phyloP scores from a whole-genome alignment of 1,140 invertebrate genomes.

The Drosophila yakuba region DNA sequence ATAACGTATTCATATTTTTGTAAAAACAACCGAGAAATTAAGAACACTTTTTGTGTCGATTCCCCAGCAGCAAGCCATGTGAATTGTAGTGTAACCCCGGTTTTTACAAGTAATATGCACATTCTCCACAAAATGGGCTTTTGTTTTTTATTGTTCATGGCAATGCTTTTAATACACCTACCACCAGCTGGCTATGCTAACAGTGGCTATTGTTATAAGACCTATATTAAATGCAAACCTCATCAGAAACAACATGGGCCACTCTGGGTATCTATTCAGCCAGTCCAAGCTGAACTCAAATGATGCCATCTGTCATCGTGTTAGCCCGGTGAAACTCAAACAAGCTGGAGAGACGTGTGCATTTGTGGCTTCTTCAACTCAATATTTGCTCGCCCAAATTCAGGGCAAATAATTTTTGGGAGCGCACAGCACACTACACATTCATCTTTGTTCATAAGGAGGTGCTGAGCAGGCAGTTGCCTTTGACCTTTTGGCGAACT shows the following conservation, averaged over 20 bases:
- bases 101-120: background rate
- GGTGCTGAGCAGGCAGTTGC: conserved; percentile 37
- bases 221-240: conserved; percentile 34
- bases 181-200: conserved; percentile 5
- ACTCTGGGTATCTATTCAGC: conserved; percentile 21
- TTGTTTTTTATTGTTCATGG: background rate
- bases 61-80: too few species aligned
- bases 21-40: too few species aligned
- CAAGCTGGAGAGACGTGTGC: conserved; percentile 33
- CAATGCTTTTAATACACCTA: conserved; percentile 4
- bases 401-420: conserved; percentile 42
- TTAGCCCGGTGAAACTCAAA: conserved; percentile 5
- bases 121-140: background rate
- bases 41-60: too few species aligned
- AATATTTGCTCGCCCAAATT: conserved; percentile 37
- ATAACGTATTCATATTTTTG: too few species aligned
- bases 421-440: conserved; percentile 21
- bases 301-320: conserved; percentile 35
- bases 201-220: conserved; percentile 16
- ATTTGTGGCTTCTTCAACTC: conserved; percentile 44
- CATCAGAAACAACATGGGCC: conserved; percentile 45
- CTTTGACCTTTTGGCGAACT: conserved; percentile 64
- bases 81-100: background rate
- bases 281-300: conserved; percentile 20
- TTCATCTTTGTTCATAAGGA: conserved; percentile 44